Base-by-base conservation (phyloP, 1,140 invertebrate species). In the Gyrodactylus salaris region DNA sequence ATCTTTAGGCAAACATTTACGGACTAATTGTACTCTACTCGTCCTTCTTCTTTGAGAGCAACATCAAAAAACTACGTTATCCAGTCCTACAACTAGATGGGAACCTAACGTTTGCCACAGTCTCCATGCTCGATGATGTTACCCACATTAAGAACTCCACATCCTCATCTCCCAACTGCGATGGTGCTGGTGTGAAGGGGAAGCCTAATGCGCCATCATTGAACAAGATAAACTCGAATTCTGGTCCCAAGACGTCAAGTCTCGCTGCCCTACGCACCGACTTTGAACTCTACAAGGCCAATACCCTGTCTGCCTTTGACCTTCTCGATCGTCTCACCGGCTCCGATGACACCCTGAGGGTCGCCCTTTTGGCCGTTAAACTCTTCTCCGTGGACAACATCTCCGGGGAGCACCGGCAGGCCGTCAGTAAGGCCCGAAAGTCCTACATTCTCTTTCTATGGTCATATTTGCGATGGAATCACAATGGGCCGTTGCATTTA, bases 391-490 rank as follows among this genome's bases (percentile, higher is more conserved):
- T 19, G 7, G 71, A 72, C 23, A 72, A 1, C 21, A 16, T 72
- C 20, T 25, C 71, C 2, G 7, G 21, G 1, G 71, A 72, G 23
- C 7, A n/a, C 25, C 69, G 27, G 19, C 74, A 75, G 0, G 77
- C 78, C 27, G 79, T 84, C 22, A 78, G 77, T 16, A 74, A 78
- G 54, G 78, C 82, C 75, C 83, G 84, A 76, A 82, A 83, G 72
- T 79, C 80, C 68, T 84, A 83, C 76, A 79, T 83, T 1, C 72
- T 79, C n/a, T 76, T 84, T 1, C 77, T 84, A 26, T 77, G 80
- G 73, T 78, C 78, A 22, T 84, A 84, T 76, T 78, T 84, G 72
- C 77, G 78, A 68, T 83, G 82, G 77, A 79, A 80, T 54, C 82
- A 81, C 75, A 80, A 82, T 19, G 72, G 76, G 26, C 75, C 76